Evolutionary conservation across 2,113 vertebrate species (phyloP).

Genomic region (Orycteropus afer): DNA sequence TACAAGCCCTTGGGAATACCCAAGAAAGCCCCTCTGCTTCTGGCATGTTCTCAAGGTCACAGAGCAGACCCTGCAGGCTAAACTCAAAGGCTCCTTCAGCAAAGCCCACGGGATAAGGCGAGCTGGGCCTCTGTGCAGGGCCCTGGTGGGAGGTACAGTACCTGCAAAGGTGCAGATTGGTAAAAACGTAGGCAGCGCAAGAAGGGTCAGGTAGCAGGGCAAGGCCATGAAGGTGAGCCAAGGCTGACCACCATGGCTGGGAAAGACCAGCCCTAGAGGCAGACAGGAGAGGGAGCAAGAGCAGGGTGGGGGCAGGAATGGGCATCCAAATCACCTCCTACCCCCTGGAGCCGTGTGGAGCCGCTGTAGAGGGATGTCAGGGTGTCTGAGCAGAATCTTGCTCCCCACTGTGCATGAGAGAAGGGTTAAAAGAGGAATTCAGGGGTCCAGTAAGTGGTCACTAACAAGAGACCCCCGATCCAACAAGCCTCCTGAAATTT

Average conservation of each 20-base stretch:
- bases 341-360: no score
- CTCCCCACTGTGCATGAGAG: fast-evolving
- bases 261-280: no score
- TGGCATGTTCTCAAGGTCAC: not conserved
- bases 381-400: fast-evolving
- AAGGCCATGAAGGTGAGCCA: no score
- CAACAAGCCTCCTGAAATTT: no score
- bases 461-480: not conserved
- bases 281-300: no score
- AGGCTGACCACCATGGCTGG: no score
- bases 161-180: fast-evolving
- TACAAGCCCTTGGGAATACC: fast-evolving
- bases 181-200: not conserved
- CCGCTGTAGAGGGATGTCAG: not conserved
- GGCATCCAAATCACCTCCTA: not conserved
- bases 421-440: no score
- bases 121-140: fast-evolving
- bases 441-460: fast-evolving
- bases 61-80: no score
- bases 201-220: not conserved
- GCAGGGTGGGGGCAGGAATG: not conserved
- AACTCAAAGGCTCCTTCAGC: not conserved
- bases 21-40: not conserved
- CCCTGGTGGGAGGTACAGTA: fast-evolving
- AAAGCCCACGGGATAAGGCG: not conserved